Conservation (phyloP, 2,797 vertebrate genomes). For the Cirrhinus mrigala region DNA sequence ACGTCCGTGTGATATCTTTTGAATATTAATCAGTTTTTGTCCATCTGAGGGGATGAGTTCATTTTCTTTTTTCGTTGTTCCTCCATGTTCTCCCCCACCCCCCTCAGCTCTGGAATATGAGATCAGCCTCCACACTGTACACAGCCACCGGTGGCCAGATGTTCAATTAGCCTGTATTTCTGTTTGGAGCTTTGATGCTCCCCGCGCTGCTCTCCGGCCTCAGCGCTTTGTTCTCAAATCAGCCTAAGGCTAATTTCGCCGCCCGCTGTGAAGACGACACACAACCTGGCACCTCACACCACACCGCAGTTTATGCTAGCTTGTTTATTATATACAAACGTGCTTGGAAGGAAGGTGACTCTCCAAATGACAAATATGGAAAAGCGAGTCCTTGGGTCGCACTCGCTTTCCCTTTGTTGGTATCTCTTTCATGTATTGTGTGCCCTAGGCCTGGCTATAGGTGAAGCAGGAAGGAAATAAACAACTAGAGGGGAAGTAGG, state of each 20-base stretch:
- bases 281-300: slow-evolving; percentile 56
- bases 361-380: slow-evolving; percentile 37
- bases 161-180: slow-evolving; percentile 64
- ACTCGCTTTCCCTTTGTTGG: slow-evolving; percentile 10
- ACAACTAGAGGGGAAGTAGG: slow-evolving; percentile 41
- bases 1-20: slow-evolving; percentile 45
- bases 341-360: slow-evolving; percentile 42
- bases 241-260: slow-evolving; percentile 56
- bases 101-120: slow-evolving; percentile 56
- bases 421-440: slow-evolving; percentile 30
- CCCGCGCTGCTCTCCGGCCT: slow-evolving; percentile 51
- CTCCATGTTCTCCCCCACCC: slow-evolving; percentile 8
- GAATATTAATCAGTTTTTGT: slow-evolving; percentile 51
- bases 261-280: slow-evolving; percentile 56
- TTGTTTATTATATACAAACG: slow-evolving; percentile 42
- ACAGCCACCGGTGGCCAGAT: slow-evolving; percentile 61
- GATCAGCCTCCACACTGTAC: slow-evolving; percentile 49
- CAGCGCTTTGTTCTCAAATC: slow-evolving; percentile 63
- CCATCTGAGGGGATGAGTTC: slow-evolving; percentile 45
- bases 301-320: slow-evolving; percentile 48
- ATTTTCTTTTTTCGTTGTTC: slow-evolving; percentile 16
- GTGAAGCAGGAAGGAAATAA: slow-evolving; percentile 53
- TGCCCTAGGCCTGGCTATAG: slow-evolving; percentile 49
- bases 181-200: slow-evolving; percentile 63
- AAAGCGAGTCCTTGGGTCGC: slow-evolving; percentile 28